phyloP scores from a whole-genome alignment of 2,888 invertebrate genomes.

The Conistra vaccinii region DNA sequence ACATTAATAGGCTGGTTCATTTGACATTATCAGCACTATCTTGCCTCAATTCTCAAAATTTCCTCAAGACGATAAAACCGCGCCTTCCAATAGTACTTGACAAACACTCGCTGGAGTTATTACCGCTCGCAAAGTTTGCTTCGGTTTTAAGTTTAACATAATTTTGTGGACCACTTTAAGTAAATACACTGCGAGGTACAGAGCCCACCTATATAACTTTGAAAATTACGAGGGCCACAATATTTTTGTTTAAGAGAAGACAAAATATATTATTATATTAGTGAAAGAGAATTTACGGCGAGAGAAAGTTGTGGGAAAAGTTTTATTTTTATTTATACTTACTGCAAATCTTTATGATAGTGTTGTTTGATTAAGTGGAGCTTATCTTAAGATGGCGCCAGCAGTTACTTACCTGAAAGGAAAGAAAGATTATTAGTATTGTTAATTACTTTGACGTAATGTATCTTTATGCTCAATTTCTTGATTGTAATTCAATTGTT shows the following conservation, averaged over 20 bases:
- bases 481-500: neutral
- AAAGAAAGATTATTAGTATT: constrained; percentile 48
- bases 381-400: constrained; percentile 45
- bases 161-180: constrained; percentile 81
- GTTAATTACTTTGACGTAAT: neutral
- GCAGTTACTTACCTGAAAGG: constrained; percentile 72
- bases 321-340: constrained; percentile 57
- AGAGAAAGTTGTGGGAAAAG: constrained; percentile 47
- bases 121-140: constrained; percentile 78
- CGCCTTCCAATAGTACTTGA: constrained; percentile 49
- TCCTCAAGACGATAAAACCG: constrained; percentile 25
- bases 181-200: constrained; percentile 77
- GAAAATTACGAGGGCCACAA: constrained; percentile 50
- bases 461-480: neutral
- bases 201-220: constrained; percentile 64
- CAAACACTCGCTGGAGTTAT: constrained; percentile 75
- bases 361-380: constrained; percentile 31
- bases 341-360: constrained; percentile 44
- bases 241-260: constrained; percentile 60
- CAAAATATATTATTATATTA: constrained; percentile 58
- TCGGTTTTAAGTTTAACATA: constrained; percentile 81
- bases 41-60: constrained; percentile 10
- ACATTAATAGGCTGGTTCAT: too few relatives aligned
- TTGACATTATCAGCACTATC: neutral
- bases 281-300: constrained; percentile 41